Conservation (phyloP, 2,113 vertebrate species). For the Pycnonotus jocosus region DNA sequence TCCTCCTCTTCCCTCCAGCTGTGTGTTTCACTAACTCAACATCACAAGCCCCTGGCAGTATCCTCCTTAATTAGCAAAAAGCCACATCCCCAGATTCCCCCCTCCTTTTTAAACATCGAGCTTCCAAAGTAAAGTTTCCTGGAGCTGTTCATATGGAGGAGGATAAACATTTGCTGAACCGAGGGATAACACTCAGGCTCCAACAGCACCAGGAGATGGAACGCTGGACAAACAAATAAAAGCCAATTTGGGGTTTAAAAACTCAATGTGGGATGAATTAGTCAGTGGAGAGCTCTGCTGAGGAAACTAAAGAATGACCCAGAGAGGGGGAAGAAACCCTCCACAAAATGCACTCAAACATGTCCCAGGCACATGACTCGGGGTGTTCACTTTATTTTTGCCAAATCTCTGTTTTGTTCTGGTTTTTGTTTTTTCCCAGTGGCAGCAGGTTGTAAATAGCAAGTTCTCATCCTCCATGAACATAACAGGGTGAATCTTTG, state of each 20-base stretch:
- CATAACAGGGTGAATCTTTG: neutral
- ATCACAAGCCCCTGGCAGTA: neutral
- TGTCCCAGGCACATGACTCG: neutral
- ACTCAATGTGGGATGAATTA: neutral
- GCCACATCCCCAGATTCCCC: neutral
- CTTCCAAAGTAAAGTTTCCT: slow-evolving; percentile 35
- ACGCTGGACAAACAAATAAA: slow-evolving; percentile 20
- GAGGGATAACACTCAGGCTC: neutral
- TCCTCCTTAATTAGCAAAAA: neutral
- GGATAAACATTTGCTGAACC: slow-evolving; percentile 40
- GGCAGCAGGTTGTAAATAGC: neutral
- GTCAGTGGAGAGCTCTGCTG: neutral
- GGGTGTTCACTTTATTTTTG: neutral
- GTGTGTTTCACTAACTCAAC: neutral
- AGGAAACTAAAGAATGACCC: neutral
- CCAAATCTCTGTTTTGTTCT: neutral
- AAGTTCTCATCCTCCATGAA: neutral
- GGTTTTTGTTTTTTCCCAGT: rapidly evolving
- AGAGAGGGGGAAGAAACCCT: neutral
- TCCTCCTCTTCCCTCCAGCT: neutral
- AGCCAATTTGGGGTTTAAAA: neutral
- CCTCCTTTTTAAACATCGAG: neutral
- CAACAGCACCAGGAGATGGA: neutral
- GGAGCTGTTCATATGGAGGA: neutral
- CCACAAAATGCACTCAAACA: neutral